Evolutionary conservation across 2,113 vertebrate genomes (phyloP), one percentile per base, ranked within the genome.

Genomic region (Halcyon senegalensis): DNA sequence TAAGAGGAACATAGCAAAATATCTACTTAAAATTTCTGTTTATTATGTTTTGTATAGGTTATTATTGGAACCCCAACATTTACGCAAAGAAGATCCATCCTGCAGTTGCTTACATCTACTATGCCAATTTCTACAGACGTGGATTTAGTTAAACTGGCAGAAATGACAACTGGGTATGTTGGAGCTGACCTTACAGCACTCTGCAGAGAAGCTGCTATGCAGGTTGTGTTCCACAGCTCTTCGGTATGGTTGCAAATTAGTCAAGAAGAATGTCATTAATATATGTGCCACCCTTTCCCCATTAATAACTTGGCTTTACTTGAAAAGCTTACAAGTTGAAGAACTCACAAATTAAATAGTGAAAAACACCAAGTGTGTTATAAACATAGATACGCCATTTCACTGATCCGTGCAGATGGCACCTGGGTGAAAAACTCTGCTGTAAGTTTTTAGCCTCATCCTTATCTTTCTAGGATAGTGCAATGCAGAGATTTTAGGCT

Each of bases 171-270:
- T 14, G 99, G 99, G 30, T 99, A 98, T 7, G 99, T 99, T 7
- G 99, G 99, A 43, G 99, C 99, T 21, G 99, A 99, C 95, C 98
- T 99, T 56, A 98, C 98, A 5, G 99, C 99, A 3, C 98, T 99
- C 90, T 99, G 99, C 97, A 98, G 99, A 86, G 99, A 99, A 87
- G 99, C 99, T 20, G 98, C 98, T n/a, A 97, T 99, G 98, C 97
- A 98, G 11, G 98, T 98, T 46, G 41, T 99, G 70, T 97, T 98
- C n/a, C 98, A 95, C 48, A 94, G 89, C 46, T 86, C 97, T 50
- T 98, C 98, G 99, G 99, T 99, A 98, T 93, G 97, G 37, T 46
- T 75, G 56, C 59, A 56, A 3, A 85, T 75, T 31, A 59, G 30
- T 64, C 58, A 21, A 62, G 84, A 78, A 8, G 35, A 25, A 11